phyloP scores from a whole-genome alignment of 2,797 vertebrate species.

The Hypotaenidia okinawae region DNA sequence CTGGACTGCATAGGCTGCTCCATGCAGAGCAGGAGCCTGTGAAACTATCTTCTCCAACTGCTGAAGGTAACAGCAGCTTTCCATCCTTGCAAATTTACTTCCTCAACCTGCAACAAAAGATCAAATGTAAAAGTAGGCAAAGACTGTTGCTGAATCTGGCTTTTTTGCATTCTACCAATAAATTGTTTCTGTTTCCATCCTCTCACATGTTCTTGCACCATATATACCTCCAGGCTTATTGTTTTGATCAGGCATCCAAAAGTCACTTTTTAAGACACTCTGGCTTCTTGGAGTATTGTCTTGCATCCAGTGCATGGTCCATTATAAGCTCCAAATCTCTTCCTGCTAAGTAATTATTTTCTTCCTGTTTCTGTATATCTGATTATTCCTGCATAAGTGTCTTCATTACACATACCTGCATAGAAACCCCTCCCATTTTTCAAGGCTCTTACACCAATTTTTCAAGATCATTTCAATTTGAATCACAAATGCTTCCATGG shows the following conservation, averaged over 20 bases:
- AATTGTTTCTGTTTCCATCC: neutral
- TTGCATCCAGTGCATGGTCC: neutral
- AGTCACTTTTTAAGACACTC: neutral
- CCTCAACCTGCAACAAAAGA: neutral
- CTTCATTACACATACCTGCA: neutral
- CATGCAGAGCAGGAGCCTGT: neutral
- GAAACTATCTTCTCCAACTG: neutral
- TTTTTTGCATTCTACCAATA: neutral
- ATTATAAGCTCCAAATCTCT: neutral
- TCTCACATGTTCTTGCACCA: neutral
- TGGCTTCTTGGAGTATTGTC: neutral
- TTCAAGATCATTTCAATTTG: neutral
- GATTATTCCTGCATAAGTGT: neutral
- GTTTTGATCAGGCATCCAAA: neutral
- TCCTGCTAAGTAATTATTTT: neutral
- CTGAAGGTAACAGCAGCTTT: neutral
- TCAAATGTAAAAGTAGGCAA: neutral
- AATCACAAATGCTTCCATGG: neutral
- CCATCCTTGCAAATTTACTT: neutral
- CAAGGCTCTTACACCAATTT: neutral
- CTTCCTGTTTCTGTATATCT: neutral
- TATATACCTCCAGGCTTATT: neutral
- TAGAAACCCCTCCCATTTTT: neutral
- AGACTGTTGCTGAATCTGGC: neutral
- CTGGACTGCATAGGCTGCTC: neutral